Conservation (phyloP, 2,113 vertebrate species). For the Marmota flaviventris region DNA sequence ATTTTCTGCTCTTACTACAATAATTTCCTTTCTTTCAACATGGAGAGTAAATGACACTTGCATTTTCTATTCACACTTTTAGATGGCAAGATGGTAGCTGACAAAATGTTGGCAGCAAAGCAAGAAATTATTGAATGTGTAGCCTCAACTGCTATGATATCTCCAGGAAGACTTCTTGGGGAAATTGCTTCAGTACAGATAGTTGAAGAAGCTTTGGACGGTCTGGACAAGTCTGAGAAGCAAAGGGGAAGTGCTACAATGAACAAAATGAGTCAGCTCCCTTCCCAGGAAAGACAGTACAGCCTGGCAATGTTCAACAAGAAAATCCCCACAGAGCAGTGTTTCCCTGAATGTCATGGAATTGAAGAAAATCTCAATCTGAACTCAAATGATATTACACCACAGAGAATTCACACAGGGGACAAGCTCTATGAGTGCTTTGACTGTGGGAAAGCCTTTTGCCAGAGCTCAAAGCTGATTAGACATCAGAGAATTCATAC, state of each 20-base stretch:
- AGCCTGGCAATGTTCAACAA: slow-evolving; percentile 47
- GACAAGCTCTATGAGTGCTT: slow-evolving; percentile 69
- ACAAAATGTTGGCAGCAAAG: slow-evolving; percentile 52
- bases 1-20: slow-evolving; percentile 11
- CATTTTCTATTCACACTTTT: slow-evolving; percentile 63
- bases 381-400: background rate
- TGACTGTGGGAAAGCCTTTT: slow-evolving; percentile 80
- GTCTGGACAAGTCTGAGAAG: slow-evolving; percentile 32
- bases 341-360: slow-evolving; percentile 7
- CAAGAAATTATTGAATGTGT: slow-evolving; percentile 66
- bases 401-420: background rate
- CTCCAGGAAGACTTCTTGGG: slow-evolving; percentile 44
- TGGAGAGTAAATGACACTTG: background rate
- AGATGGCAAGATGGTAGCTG: slow-evolving; percentile 57
- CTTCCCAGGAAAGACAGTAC: slow-evolving; percentile 60
- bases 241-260: slow-evolving; percentile 7
- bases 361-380: slow-evolving; percentile 15
- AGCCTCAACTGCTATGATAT: slow-evolving; percentile 22
- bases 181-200: slow-evolving; percentile 29
- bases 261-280: slow-evolving; percentile 18
- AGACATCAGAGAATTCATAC: slow-evolving; percentile 83
- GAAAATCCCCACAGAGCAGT: slow-evolving; percentile 29
- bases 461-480: slow-evolving; percentile 78
- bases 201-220: slow-evolving; percentile 44
- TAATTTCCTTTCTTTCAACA: background rate